phyloP scores from a whole-genome alignment of 1,140 invertebrate genomes.

The Papilio xuthus region DNA sequence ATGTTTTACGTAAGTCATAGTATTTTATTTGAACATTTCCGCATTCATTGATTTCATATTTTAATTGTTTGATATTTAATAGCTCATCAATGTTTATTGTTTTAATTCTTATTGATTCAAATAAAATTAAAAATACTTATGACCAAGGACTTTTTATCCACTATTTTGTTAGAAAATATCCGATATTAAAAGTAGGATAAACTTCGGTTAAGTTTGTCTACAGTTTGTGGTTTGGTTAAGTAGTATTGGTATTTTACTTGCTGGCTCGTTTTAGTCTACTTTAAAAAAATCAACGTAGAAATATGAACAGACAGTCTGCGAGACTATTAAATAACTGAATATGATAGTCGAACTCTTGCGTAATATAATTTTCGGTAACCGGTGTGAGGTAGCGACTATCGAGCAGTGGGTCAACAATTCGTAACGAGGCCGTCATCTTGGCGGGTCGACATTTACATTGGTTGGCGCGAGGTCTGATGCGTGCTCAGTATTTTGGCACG shows the following conservation, averaged over 20 bases:
- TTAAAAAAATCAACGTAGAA: conserved; percentile 1
- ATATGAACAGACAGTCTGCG: neutral
- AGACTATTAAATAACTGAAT: neutral
- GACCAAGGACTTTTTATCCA: neutral
- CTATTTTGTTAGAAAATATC: too few species aligned
- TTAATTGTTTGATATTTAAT: neutral
- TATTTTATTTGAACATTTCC: conserved; percentile 21
- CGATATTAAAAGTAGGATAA: too few species aligned
- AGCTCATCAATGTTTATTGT: neutral
- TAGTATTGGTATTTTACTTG: neutral
- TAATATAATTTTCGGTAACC: conserved; percentile 49
- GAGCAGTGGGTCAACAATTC: conserved; percentile 48
- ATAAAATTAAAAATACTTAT: neutral
- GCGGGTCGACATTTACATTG: conserved; percentile 55
- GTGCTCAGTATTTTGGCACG: conserved; percentile 29
- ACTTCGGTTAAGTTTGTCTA: too few species aligned
- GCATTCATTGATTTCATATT: conserved; percentile 1
- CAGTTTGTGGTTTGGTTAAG: too few species aligned
- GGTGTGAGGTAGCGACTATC: conserved; percentile 43
- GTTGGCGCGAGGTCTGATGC: conserved; percentile 35
- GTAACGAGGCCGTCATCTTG: conserved; percentile 53
- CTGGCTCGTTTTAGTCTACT: neutral
- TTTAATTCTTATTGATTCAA: neutral
- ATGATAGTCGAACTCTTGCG: conserved; percentile 47
- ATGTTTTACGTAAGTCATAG: conserved; percentile 6